Evolutionary conservation across 2,113 vertebrate species (phyloP).

Genomic region (Gallinago media): DNA sequence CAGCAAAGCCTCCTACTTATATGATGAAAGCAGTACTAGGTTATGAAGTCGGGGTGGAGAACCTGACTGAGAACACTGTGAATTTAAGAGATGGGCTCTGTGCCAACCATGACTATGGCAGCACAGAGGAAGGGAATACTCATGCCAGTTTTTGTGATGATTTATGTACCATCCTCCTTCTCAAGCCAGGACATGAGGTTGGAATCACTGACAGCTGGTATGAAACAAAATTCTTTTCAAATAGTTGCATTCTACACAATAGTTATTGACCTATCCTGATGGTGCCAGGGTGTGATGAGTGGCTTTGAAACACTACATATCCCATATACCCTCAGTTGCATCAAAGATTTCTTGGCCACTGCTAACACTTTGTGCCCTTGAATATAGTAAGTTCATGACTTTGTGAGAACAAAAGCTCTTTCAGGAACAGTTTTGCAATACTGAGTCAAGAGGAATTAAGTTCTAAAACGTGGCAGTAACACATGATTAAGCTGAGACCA

Average conservation of each 20-base stretch:
- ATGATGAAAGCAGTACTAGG: background rate
- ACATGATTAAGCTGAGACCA: background rate
- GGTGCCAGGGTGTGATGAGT: background rate
- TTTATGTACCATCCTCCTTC: background rate
- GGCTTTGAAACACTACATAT: background rate
- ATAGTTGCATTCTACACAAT: background rate
- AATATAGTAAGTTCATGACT: background rate
- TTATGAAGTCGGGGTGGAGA: background rate
- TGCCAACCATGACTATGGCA: background rate
- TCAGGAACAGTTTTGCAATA: constrained; percentile 7
- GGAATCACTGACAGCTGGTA: background rate
- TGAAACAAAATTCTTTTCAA: background rate
- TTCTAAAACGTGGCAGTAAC: background rate
- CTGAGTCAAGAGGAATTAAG: background rate
- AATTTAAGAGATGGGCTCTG: background rate
- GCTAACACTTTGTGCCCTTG: background rate
- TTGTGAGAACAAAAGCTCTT: constrained; percentile 27
- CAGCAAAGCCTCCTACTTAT: background rate
- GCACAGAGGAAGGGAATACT: background rate
- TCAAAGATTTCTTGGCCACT: background rate
- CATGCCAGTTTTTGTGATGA: background rate
- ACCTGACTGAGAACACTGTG: background rate
- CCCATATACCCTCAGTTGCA: background rate
- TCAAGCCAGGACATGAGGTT: background rate
- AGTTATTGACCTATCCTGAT: background rate